These are phyloP conservation scores for Sthenelais limicola DNA, from an alignment of 2,888 invertebrate genomes.

Conservation along the genomic window DNA sequence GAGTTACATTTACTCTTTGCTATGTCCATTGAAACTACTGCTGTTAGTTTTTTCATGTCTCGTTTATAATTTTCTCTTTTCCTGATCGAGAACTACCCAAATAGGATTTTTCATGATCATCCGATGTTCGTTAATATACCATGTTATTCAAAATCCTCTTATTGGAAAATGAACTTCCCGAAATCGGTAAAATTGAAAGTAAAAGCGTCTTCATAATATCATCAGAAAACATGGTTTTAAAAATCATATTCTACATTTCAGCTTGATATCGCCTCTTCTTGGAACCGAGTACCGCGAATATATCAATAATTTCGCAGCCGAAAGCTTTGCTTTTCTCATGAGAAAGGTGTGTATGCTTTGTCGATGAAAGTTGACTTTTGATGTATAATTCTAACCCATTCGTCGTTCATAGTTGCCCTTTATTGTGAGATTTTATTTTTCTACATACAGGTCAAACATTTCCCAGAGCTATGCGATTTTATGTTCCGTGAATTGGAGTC, in stretches of 20 bases:
- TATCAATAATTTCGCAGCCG: slow-evolving; percentile 93
- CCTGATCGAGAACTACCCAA: no score
- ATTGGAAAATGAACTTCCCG: no score
- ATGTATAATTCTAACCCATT: neutral
- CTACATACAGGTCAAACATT: slow-evolving; percentile 79
- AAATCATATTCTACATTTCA: slow-evolving; percentile 50
- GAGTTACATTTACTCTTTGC: no score
- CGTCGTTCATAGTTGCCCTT: neutral
- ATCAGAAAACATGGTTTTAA: no score
- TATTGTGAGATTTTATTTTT: slow-evolving; percentile 20
- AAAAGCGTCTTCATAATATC: no score
- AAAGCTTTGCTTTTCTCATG: slow-evolving; percentile 95
- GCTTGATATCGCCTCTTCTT: slow-evolving; percentile 78
- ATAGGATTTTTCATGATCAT: no score
- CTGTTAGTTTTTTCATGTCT: no score
- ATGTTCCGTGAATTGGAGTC: slow-evolving; percentile 80
- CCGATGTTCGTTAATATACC: no score
- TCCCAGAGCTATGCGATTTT: slow-evolving; percentile 81
- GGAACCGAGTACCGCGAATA: slow-evolving; percentile 85
- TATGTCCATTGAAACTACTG: no score
- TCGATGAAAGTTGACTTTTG: neutral
- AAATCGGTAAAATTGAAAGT: no score
- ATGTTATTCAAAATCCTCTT: no score
- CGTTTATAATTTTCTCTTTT: no score
- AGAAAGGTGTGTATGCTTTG: slow-evolving; percentile 75